These are phyloP conservation scores for Eulemur rubriventer DNA, from an alignment of 2,797 vertebrate genomes.

Conservation along the genomic window DNA sequence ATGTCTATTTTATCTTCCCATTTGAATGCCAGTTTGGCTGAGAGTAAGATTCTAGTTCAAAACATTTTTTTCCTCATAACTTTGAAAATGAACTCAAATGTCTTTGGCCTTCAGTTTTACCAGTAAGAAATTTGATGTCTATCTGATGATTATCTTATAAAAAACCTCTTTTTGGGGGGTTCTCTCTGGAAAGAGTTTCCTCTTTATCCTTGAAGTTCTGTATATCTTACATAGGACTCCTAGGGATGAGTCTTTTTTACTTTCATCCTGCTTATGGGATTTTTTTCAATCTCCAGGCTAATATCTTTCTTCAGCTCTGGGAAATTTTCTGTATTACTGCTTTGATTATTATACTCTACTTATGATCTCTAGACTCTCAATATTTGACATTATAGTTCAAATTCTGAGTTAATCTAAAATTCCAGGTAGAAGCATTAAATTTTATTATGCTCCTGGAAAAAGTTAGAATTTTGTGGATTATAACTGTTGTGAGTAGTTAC, in stretches of 20 bases:
- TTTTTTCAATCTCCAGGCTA: not conserved
- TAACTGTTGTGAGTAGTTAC: not conserved
- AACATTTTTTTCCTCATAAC: not conserved
- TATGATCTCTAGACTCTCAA: conserved; percentile 19
- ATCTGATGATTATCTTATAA: not conserved
- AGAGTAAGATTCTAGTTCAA: not conserved
- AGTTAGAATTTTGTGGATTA: not conserved
- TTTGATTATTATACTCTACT: conserved; percentile 20
- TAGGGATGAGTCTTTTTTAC: not conserved
- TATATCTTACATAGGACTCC: not conserved
- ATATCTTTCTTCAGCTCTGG: not conserved
- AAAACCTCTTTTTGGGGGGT: not conserved
- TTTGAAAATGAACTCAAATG: not conserved
- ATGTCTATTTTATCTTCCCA: not conserved
- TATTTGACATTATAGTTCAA: conserved; percentile 41
- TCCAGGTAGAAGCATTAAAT: conserved; percentile 25
- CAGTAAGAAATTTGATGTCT: not conserved
- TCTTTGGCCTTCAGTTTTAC: not conserved
- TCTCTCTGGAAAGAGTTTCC: not conserved
- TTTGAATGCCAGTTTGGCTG: not conserved
- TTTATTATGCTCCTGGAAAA: conserved; percentile 26
- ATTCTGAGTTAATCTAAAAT: conserved; percentile 46
- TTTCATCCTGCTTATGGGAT: not conserved
- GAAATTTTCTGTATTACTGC: conserved; percentile 38
- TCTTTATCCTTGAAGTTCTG: not conserved